Evolutionary conservation across 2,797 vertebrate species (phyloP).

Genomic region (Caiman crocodilus): DNA sequence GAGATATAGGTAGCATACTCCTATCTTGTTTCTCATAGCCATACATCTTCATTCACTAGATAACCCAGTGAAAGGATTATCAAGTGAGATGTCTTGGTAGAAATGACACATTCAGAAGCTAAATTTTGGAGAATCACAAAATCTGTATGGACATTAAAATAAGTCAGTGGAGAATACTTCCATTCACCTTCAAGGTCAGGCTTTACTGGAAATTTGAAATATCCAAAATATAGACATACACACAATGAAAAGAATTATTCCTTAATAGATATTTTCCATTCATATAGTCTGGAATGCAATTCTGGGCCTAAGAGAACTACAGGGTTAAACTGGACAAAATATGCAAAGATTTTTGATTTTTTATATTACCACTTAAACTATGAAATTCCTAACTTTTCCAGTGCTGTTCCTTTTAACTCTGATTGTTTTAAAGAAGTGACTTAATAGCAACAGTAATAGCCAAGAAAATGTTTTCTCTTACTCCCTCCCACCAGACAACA

Average conservation of each 20-base stretch:
- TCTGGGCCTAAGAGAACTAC: not conserved
- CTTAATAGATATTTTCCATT: not conserved
- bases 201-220: slow-evolving; percentile 4
- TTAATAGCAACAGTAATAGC: fast-evolving
- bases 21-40: not conserved
- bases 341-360: not conserved
- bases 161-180: not conserved
- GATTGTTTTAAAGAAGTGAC: not conserved
- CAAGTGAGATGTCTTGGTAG: not conserved
- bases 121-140: not conserved
- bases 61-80: not conserved
- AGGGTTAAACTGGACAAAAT: not conserved
- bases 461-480: not conserved
- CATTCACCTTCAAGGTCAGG: not conserved
- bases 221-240: not conserved
- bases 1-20: not conserved
- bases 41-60: not conserved
- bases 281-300: not conserved
- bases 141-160: not conserved
- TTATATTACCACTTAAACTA: not conserved
- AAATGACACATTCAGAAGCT: not conserved
- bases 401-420: not conserved
- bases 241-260: not conserved
- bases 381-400: not conserved
- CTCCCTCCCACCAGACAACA: not conserved